Conservation (phyloP, 2,113 vertebrate species). For the Gopherus evgoodei region DNA sequence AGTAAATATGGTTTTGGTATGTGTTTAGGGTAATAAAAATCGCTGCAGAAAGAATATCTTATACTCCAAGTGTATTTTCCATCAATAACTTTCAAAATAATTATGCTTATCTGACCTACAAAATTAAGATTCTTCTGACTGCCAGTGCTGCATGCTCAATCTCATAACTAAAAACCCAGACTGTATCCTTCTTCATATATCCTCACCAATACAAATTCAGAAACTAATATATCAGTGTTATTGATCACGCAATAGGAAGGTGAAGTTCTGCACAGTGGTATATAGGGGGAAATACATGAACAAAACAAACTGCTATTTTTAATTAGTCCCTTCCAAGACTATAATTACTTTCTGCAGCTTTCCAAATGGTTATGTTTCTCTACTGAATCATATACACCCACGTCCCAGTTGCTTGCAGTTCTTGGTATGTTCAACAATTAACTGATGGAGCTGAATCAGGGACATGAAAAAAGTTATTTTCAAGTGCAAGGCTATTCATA, state of each 20-base stretch:
- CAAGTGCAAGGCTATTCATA: neutral
- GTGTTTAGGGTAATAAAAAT: neutral
- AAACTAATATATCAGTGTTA: neutral
- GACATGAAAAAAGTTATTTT: neutral
- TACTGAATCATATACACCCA: neutral
- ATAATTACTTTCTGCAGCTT: neutral
- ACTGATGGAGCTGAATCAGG: neutral
- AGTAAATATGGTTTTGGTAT: neutral
- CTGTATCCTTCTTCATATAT: neutral
- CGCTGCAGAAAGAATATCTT: neutral
- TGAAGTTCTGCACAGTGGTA: too few relatives aligned
- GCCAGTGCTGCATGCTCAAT: neutral
- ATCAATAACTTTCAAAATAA: neutral
- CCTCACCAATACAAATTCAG: neutral
- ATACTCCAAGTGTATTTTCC: neutral
- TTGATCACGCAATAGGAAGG: neutral
- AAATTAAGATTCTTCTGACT: neutral
- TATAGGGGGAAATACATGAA: too few relatives aligned
- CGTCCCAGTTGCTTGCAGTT: neutral
- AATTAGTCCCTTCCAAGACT: too few relatives aligned
- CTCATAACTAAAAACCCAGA: neutral
- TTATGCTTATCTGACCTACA: neutral
- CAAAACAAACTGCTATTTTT: too few relatives aligned
- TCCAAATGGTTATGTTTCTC: neutral
- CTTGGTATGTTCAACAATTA: neutral